Evolutionary conservation across 2,113 vertebrate genomes (phyloP).

Genomic region (Lontra canadensis): DNA sequence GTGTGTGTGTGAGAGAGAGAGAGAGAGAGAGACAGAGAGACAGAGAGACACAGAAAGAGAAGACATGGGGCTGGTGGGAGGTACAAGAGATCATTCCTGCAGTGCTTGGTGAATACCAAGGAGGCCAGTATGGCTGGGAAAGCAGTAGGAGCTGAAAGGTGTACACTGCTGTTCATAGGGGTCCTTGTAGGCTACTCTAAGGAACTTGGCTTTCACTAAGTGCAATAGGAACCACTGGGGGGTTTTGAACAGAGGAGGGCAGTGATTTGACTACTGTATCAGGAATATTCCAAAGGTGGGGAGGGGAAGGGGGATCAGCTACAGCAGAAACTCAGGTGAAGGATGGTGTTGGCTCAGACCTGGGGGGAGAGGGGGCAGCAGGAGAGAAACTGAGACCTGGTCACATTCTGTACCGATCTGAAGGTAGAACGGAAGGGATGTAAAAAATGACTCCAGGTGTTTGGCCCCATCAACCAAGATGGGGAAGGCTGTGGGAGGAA

Average conservation of each 20-base stretch:
- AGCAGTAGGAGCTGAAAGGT: not conserved
- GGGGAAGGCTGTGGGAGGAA: not conserved
- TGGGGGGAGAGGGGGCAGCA: not conserved
- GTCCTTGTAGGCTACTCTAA: not conserved
- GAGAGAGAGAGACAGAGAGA: not conserved
- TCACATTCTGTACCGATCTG: not conserved
- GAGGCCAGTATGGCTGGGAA: not conserved
- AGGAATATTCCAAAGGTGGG: not conserved
- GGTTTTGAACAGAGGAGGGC: not conserved
- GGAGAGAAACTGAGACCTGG: not conserved
- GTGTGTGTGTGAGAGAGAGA: not conserved
- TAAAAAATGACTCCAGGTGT: not conserved
- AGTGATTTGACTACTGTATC: not conserved
- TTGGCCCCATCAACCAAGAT: not conserved
- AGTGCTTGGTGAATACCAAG: not conserved
- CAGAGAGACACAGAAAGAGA: not conserved
- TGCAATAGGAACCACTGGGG: not conserved
- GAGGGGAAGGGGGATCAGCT: not conserved
- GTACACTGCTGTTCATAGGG: fast-evolving
- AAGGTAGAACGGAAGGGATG: not conserved
- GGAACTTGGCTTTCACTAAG: not conserved
- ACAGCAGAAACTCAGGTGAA: not conserved
- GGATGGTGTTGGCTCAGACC: not conserved
- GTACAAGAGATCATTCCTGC: not conserved
- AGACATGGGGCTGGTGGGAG: not conserved